These are phyloP conservation scores for Centropus unirufus DNA, from an alignment of 2,113 vertebrate genomes.

Conservation along the genomic window DNA sequence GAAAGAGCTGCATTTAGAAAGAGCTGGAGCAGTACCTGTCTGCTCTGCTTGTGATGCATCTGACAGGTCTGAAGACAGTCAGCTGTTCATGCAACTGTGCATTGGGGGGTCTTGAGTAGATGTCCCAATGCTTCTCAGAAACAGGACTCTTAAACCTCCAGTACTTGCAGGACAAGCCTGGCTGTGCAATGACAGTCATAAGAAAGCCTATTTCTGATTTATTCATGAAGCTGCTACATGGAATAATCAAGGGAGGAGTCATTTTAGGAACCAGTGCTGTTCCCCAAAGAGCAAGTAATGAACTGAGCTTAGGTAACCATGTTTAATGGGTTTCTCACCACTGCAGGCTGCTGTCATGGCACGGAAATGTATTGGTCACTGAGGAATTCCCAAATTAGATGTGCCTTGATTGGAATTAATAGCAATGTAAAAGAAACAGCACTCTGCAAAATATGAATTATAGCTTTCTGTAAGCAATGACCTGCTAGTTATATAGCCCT, in stretches of 20 bases:
- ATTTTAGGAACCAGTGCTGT: not conserved
- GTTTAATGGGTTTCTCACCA: not conserved
- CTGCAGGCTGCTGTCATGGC: not conserved
- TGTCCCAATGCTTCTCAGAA: constrained; percentile 25
- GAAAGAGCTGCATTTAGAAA: constrained; percentile 61
- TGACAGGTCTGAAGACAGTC: not conserved
- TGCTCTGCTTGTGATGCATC: not conserved
- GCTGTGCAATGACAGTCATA: not conserved
- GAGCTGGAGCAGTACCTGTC: constrained; percentile 53
- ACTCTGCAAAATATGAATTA: not conserved
- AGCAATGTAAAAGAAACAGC: not conserved
- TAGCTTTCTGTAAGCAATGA: not conserved
- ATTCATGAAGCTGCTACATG: not conserved
- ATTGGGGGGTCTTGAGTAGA: not conserved
- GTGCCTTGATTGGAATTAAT: not conserved
- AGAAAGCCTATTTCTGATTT: not conserved
- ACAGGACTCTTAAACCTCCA: not conserved
- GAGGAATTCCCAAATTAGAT: constrained; percentile 22
- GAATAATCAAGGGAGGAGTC: not conserved
- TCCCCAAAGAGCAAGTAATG: not conserved
- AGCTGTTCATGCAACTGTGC: rapidly evolving
- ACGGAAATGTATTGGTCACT: not conserved
- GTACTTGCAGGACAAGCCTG: not conserved
- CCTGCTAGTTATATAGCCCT: not conserved
- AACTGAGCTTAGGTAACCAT: not conserved